A percentile compares a stretch with the other conserved stretches of the same genome.
phyloP scores from a whole-genome alignment of 2,113 vertebrate genomes.

The Pelobates fuscus region DNA sequence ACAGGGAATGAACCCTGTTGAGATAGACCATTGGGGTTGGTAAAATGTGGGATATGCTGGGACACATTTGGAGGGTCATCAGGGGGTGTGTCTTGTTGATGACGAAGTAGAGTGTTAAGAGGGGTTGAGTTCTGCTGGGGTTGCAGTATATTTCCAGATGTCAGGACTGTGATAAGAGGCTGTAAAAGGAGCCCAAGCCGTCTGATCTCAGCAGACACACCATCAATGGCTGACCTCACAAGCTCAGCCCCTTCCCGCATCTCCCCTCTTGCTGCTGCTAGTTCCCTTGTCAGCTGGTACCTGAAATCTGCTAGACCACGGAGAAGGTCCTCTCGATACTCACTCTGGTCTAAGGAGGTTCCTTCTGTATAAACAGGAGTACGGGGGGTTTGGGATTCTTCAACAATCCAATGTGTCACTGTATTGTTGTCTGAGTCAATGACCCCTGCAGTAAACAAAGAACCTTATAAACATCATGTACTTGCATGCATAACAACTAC shows the following conservation, averaged over 20 bases:
- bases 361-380: neutral
- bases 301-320: conserved; percentile 4
- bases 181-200: conserved; percentile 12
- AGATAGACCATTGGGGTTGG: neutral
- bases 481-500: too few species aligned
- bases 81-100: conserved; percentile 9
- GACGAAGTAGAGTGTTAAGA: neutral
- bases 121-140: neutral
- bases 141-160: neutral
- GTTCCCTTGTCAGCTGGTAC: conserved; percentile 4
- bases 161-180: conserved; percentile 1
- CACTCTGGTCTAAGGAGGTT: neutral
- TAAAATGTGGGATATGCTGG: neutral
- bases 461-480: too few species aligned
- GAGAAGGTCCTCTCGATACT: conserved; percentile 1
- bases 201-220: conserved; percentile 12
- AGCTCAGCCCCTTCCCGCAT: conserved; percentile 19
- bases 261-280: conserved; percentile 8
- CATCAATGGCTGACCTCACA: conserved; percentile 2
- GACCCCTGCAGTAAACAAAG: neutral
- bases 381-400: neutral
- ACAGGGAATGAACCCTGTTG: neutral
- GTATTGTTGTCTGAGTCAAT: neutral
- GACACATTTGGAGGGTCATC: neutral
- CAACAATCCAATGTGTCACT: conserved; percentile 3